These are phyloP conservation scores for Tinea trinotella DNA, from an alignment of 2,888 invertebrate species.

Conservation along the genomic window DNA sequence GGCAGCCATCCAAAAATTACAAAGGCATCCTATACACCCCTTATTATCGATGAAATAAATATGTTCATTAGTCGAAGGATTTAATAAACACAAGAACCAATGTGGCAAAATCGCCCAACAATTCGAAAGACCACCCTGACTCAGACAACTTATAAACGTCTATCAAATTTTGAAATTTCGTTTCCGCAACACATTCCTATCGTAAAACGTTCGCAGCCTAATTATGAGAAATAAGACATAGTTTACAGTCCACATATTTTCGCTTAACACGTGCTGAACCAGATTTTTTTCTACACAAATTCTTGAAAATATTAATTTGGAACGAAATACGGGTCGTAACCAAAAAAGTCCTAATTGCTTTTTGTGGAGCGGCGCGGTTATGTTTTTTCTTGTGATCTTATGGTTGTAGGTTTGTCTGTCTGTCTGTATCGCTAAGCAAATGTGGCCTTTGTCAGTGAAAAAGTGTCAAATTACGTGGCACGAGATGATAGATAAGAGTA, in stretches of 20 bases:
- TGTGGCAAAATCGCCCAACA: background rate
- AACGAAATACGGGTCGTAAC: constrained; percentile 38
- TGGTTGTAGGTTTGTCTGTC: constrained; percentile 34
- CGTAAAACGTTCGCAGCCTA: constrained; percentile 46
- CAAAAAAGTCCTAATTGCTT: constrained; percentile 65
- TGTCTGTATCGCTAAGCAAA: constrained; percentile 51
- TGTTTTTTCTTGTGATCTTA: constrained; percentile 47
- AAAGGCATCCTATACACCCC: too few species aligned
- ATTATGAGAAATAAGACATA: constrained; percentile 70
- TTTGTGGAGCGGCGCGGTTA: constrained; percentile 41
- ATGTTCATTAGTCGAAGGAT: too few species aligned
- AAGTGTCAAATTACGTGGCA: constrained; percentile 71
- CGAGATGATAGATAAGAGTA: constrained; percentile 55
- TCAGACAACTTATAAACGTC: constrained; percentile 22
- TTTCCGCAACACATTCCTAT: constrained; percentile 25
- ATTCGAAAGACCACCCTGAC: constrained; percentile 36
- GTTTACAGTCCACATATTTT: constrained; percentile 50
- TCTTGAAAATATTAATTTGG: constrained; percentile 64
- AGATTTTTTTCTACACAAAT: constrained; percentile 37
- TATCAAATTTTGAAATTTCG: constrained; percentile 31
- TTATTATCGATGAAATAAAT: too few species aligned
- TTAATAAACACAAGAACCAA: too few species aligned
- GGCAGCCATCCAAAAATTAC: too few species aligned
- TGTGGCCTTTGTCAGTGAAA: constrained; percentile 68
- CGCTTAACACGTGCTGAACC: constrained; percentile 61